Conservation (phyloP, 2,113 vertebrate species). For the Esox niger region DNA sequence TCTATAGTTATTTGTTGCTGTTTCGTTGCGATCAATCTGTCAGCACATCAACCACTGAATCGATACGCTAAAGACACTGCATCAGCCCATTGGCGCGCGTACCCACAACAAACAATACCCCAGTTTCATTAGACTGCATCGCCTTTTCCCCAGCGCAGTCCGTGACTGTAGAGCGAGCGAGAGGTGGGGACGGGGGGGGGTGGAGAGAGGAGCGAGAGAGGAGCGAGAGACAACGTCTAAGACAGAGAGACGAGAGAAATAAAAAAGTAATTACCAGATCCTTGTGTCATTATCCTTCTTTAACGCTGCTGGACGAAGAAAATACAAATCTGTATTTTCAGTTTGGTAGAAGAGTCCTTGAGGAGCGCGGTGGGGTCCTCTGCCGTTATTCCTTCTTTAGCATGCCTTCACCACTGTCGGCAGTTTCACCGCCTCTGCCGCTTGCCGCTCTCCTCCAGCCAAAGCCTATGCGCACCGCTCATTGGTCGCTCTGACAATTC, state of each 20-base stretch:
- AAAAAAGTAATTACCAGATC: constrained; percentile 45
- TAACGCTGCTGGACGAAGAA: constrained; percentile 1
- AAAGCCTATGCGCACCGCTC: constrained; percentile 48
- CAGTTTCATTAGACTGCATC: background rate
- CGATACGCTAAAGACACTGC: background rate
- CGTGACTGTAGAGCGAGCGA: background rate
- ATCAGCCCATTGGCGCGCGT: background rate
- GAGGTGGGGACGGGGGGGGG: background rate
- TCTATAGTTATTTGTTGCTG: background rate
- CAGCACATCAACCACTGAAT: background rate
- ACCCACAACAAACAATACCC: background rate
- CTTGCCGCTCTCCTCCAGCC: constrained; percentile 42
- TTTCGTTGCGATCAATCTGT: background rate
- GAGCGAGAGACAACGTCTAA: constrained; percentile 42
- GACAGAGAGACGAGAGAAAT: constrained; percentile 1
- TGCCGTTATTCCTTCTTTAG: constrained; percentile 53
- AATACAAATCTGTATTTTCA: background rate
- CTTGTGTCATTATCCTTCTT: constrained; percentile 34
- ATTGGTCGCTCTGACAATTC: constrained; percentile 57
- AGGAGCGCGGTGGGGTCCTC: constrained; percentile 29
- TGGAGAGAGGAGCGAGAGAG: constrained; percentile 5
- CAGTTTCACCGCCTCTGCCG: constrained; percentile 20
- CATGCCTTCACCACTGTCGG: constrained; percentile 63
- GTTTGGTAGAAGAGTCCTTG: constrained; percentile 15
- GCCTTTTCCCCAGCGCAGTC: background rate